A percentile compares a stretch with the other conserved stretches of the same genome.
Evolutionary conservation across 2,888 invertebrate species (phyloP).

Genomic region (Globia sparganii): DNA sequence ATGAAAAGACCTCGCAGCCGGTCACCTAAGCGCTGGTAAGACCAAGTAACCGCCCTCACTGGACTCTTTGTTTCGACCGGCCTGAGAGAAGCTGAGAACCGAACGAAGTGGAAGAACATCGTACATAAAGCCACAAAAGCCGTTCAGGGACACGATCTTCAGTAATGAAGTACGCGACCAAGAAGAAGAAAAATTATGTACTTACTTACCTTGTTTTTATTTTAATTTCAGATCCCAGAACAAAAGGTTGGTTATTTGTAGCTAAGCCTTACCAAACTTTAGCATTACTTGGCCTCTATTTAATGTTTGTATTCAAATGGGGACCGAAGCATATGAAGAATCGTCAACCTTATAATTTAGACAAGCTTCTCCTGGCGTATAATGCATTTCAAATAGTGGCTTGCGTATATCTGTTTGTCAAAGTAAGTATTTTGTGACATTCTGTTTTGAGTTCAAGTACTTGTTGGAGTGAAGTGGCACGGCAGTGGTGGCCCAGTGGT

Average conservation of each 20-base stretch:
- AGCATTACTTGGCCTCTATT: constrained; percentile 90
- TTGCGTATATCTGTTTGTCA: constrained; percentile 89
- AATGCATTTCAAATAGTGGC: constrained; percentile 92
- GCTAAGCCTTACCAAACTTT: constrained; percentile 92
- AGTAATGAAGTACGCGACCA: too few species aligned
- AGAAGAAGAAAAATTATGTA: background rate
- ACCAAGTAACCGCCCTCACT: too few species aligned
- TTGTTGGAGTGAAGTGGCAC: too few species aligned
- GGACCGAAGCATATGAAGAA: constrained; percentile 94
- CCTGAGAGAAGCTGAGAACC: too few species aligned
- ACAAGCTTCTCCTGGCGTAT: constrained; percentile 92
- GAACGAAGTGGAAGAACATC: too few species aligned
- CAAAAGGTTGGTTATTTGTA: constrained; percentile 92
- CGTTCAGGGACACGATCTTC: too few species aligned
- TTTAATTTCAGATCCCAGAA: constrained; percentile 90
- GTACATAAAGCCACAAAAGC: too few species aligned
- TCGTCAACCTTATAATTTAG: constrained; percentile 91
- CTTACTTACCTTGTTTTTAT: background rate
- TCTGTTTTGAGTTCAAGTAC: background rate
- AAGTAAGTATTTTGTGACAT: constrained; percentile 81
- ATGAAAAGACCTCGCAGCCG: too few species aligned
- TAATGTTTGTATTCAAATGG: constrained; percentile 92
- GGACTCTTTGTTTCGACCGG: too few species aligned
- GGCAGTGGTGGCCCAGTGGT: background rate
- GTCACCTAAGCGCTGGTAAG: too few species aligned